A percentile compares a stretch with the other conserved stretches of the same genome.
Conservation (phyloP, 53 echinoderm and acorn worm genomes). For the Apostichopus leukothele region DNA sequence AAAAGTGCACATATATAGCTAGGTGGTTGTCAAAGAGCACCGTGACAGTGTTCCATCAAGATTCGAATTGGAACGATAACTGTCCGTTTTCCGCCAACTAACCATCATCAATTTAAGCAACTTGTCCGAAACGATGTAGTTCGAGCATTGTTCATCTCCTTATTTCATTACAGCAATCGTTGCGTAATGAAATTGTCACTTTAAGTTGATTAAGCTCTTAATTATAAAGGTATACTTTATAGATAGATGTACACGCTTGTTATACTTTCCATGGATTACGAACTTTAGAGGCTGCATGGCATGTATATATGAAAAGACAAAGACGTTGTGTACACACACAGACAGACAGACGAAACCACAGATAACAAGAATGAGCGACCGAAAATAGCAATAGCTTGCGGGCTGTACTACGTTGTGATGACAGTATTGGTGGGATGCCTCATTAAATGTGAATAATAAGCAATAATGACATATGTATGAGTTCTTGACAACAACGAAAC, state of each 20-base stretch:
- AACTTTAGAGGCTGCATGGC: neutral
- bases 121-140: constrained; percentile 5
- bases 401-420: no score
- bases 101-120: neutral
- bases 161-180: constrained; percentile 17
- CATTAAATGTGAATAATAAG: no score
- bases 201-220: constrained; percentile 13
- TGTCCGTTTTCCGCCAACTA: constrained; percentile 28
- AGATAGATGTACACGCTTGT: neutral
- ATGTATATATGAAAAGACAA: neutral
- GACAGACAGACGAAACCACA: neutral
- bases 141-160: constrained; percentile 16
- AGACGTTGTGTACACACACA: neutral
- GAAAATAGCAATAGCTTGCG: no score
- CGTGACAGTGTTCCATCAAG: constrained; percentile 29
- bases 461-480: no score
- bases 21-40: neutral
- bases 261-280: neutral
- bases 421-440: no score
- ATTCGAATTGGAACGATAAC: constrained; percentile 25
- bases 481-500: no score
- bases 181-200: constrained; percentile 23
- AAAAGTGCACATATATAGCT: constrained; percentile 15
- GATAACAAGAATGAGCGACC: neutral
- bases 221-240: neutral